Evolutionary conservation across 2,797 vertebrate genomes (phyloP), one percentile per base, ranked within the genome.

Genomic region (Enteromius trimaculatus): DNA sequence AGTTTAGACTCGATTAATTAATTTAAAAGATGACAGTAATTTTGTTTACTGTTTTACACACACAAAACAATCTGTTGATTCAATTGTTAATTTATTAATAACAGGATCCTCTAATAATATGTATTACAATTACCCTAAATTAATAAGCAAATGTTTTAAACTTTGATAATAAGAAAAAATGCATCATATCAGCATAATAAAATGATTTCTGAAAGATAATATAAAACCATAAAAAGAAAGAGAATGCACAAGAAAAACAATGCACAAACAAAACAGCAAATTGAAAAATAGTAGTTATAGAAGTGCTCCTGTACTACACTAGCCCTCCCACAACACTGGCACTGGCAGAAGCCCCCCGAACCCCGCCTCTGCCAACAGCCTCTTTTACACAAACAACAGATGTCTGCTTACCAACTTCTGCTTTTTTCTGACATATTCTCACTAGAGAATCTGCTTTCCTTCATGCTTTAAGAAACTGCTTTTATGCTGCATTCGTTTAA

Each of bases 381-480:
- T 51, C 71, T 11, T 17, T 21, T 4, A 74, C 31, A 60, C 53
- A 76, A 76, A 76, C n/a, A 76, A 58, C 74, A 75, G 49, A 39
- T 58, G 72, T 42, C 13, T 58, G 53, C 26, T 76, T 16, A 58
- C 39, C 53, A 76, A 39, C 65, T 68, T 68, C 65, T 68, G 65
- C 65, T 68, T 37, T 68, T 68, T n/a, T 68, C 65, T 68, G 34
- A 76, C 34, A 42, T 76, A 55, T 39, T 76, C 74, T 42, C 53
- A 76, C 53, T 17, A 60, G 34, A 58, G 34, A 76, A 76, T 76
- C n/a, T 58, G 53, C 53, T 60, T 76, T 58, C 2, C n/a, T 39
- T 76, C 51, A 58, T 6, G 1, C 72, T 76, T 58, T 76, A 39
- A 75, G 72, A 58, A 39, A 55, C 51, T 17, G 34, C 13, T 17